Percentiles rank a stretch among this genome's conserved stretches.
Evolutionary conservation across 2,113 vertebrate genomes (phyloP).

Genomic region (Melanerpes aurifrons): DNA sequence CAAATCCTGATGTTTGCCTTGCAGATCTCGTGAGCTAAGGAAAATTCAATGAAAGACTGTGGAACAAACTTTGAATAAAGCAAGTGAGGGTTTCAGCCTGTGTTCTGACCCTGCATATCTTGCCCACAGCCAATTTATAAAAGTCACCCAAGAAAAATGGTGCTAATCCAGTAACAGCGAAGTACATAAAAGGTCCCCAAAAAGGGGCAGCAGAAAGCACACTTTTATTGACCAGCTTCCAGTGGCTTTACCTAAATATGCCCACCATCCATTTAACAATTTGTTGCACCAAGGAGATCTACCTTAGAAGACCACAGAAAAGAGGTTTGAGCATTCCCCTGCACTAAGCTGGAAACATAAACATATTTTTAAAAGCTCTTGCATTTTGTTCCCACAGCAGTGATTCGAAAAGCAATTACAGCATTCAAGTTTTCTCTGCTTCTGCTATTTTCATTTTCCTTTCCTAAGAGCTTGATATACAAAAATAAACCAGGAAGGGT

Average conservation of each 20-base stretch:
- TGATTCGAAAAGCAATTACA: conserved; percentile 15
- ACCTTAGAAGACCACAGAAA: not conserved
- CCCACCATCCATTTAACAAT: not conserved
- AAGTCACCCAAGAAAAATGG: not conserved
- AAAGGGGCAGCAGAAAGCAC: not conserved
- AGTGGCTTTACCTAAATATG: not conserved
- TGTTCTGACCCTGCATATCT: not conserved
- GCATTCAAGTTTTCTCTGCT: not conserved
- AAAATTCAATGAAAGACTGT: not conserved
- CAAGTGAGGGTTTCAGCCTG: not conserved
- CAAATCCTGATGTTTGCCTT: not conserved
- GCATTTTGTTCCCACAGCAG: not conserved
- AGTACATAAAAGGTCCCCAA: not conserved
- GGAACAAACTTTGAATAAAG: not conserved
- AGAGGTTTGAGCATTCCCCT: not conserved
- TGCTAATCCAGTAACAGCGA: not conserved
- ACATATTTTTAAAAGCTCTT: conserved; percentile 14
- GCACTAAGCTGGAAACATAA: conserved; percentile 38
- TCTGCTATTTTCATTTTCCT: not conserved
- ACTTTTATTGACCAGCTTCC: conserved; percentile 19
- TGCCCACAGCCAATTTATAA: not conserved
- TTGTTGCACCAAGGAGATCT: not conserved
- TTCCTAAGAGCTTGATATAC: not conserved
- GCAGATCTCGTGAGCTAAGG: not conserved
- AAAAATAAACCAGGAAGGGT: not conserved